A percentile compares a stretch with the other conserved stretches of the same genome.
phyloP scores from a whole-genome alignment of 2,888 invertebrate genomes.

The Clivina fossor region DNA sequence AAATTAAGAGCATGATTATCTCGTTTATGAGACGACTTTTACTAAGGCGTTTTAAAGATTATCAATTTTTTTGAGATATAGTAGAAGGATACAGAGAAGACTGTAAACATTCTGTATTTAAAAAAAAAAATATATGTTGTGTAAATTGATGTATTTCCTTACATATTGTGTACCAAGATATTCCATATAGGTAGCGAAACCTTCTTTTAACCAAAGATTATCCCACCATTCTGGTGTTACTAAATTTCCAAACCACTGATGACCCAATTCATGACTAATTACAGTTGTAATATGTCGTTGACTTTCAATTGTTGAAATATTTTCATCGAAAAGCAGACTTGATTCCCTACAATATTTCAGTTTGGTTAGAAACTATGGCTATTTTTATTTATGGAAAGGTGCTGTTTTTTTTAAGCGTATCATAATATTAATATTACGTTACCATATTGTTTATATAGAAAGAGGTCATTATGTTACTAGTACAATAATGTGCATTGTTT shows the following conservation, averaged over 20 bases:
- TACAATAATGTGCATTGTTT: too few species aligned
- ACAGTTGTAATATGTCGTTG: conserved; percentile 59
- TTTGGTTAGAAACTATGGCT: conserved; percentile 11
- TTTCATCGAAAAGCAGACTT: conserved; percentile 60
- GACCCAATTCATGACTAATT: conserved; percentile 71
- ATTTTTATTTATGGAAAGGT: neutral
- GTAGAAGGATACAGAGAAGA: too few species aligned
- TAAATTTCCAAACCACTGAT: conserved; percentile 77
- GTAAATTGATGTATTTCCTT: conserved; percentile 41
- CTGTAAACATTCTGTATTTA: too few species aligned
- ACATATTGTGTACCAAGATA: conserved; percentile 60
- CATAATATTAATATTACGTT: too few species aligned
- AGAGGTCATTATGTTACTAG: too few species aligned
- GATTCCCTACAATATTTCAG: conserved; percentile 61
- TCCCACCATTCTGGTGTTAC: conserved; percentile 73
- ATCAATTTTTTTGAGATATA: conserved; percentile 10
- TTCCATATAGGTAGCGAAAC: conserved; percentile 69
- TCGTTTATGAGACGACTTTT: too few species aligned
- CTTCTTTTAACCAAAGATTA: conserved; percentile 73
- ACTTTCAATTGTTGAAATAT: conserved; percentile 55
- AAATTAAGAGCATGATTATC: too few species aligned
- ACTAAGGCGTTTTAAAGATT: too few species aligned
- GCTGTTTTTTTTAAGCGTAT: too few species aligned
- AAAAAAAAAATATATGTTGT: conserved; percentile 13
- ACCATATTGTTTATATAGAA: too few species aligned